These are phyloP conservation scores for Poecilia gillii DNA, from an alignment of 2,797 vertebrate genomes.

Conservation along the genomic window DNA sequence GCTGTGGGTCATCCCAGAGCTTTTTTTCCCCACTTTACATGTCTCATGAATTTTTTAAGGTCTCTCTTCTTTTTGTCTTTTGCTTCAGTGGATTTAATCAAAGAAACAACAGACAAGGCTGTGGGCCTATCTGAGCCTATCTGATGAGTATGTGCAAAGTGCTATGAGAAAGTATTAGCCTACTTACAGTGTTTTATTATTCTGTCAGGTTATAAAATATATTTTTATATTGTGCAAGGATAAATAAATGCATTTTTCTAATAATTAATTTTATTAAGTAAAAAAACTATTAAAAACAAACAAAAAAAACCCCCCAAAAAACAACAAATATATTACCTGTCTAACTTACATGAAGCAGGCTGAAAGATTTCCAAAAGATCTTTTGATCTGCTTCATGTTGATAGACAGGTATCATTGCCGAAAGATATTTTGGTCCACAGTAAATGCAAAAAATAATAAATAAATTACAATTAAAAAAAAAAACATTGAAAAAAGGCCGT, in stretches of 20 bases:
- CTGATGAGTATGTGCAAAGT: constrained; percentile 6
- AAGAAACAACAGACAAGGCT: constrained; percentile 38
- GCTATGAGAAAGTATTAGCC: background rate
- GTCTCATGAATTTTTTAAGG: constrained; percentile 76
- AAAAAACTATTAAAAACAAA: too few species aligned
- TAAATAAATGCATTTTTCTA: background rate
- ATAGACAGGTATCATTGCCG: background rate
- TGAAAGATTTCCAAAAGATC: background rate
- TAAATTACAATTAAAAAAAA: too few species aligned
- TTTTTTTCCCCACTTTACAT: constrained; percentile 44
- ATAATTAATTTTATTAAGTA: background rate
- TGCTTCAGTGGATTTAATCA: constrained; percentile 61
- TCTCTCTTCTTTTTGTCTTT: constrained; percentile 45
- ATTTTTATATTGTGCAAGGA: background rate
- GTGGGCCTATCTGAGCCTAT: background rate
- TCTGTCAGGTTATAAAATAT: background rate
- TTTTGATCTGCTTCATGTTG: background rate
- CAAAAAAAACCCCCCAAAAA: too few species aligned
- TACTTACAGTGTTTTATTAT: background rate
- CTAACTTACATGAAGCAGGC: background rate
- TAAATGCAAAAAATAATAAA: too few species aligned
- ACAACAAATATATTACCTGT: background rate
- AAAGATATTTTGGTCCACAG: background rate
- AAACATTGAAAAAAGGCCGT: too few species aligned
- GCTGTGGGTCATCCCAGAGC: constrained; percentile 67